Conservation (phyloP, 2,888 invertebrate species). For the Seladonia tumulorum region DNA sequence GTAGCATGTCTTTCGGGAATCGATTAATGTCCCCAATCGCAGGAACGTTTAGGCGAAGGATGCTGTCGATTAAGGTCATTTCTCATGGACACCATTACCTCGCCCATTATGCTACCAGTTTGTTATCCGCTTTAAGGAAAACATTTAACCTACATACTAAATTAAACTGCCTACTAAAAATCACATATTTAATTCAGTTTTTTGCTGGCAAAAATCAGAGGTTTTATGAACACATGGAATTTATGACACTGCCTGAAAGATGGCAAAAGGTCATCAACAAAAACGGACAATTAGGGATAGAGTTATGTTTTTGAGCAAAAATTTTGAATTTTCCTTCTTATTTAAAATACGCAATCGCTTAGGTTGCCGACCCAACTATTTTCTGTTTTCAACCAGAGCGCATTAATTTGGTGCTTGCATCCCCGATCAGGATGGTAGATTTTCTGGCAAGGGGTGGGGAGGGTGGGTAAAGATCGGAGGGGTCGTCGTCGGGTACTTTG, state of each 20-base stretch:
- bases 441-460: background rate
- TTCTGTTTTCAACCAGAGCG: background rate
- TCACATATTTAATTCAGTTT: too few species aligned
- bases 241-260: too few species aligned
- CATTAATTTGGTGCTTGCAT: background rate
- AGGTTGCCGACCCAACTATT: too few species aligned
- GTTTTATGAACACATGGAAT: too few species aligned
- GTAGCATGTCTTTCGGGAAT: background rate
- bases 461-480: background rate
- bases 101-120: background rate
- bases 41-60: slow-evolving; percentile 6
- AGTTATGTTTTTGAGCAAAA: too few species aligned
- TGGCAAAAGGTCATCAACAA: too few species aligned
- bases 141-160: background rate
- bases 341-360: too few species aligned
- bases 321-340: too few species aligned
- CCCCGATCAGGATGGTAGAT: background rate
- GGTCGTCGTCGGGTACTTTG: background rate
- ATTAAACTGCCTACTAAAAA: too few species aligned
- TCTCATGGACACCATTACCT: background rate
- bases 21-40: slow-evolving; percentile 3
- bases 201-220: too few species aligned
- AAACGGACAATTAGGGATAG: too few species aligned
- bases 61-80: slow-evolving; percentile 2
- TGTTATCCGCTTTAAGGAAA: background rate